Conservation (phyloP, 2,797 vertebrate genomes). For the Pantherophis alleghaniensis region DNA sequence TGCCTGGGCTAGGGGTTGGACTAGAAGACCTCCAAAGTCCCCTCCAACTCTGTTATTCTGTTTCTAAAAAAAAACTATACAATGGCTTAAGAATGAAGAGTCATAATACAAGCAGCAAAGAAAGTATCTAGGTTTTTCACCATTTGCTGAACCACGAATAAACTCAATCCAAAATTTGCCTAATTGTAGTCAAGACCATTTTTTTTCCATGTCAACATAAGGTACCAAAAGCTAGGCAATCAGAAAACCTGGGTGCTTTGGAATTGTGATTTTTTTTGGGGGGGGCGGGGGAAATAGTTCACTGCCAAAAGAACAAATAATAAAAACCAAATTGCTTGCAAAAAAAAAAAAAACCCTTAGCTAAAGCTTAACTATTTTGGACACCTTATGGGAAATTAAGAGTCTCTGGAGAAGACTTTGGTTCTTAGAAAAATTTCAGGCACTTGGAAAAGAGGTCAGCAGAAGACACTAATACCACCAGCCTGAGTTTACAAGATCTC, state of each 20-base stretch:
- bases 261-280: neutral
- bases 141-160: neutral
- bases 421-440: neutral
- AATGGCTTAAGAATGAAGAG: neutral
- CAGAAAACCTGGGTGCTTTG: neutral
- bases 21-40: too few species aligned
- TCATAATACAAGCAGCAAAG: neutral
- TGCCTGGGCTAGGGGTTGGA: too few species aligned
- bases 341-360: neutral
- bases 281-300: neutral
- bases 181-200: neutral
- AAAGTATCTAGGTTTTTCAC: neutral
- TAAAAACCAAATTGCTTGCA: neutral
- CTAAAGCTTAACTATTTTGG: neutral
- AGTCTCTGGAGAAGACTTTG: neutral
- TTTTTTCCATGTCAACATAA: neutral
- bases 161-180: neutral
- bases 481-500: neutral
- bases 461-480: neutral
- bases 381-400: neutral
- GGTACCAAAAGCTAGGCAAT: neutral
- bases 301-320: neutral
- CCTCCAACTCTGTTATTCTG: too few species aligned
- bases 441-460: neutral
- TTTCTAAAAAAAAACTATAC: neutral